Base-by-base conservation (phyloP, 2,888 invertebrate genomes). In the Tinea trinotella region DNA sequence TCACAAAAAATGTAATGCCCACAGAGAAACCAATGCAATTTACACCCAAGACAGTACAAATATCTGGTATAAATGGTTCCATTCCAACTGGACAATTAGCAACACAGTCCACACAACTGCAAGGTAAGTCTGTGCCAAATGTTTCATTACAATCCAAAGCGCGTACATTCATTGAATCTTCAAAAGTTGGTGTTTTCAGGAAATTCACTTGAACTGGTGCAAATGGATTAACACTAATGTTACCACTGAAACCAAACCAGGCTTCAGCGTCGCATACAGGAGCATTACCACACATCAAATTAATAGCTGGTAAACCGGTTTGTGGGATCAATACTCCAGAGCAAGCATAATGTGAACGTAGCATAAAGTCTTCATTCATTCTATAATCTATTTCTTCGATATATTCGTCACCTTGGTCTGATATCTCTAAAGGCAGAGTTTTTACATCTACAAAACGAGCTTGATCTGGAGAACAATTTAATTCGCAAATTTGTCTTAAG, bases 401-500 rank as follows among this genome's bases (percentile, higher is more conserved):
- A 61, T 84, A 90, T 0, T 19, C 15, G n/a, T 50, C 18, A 13
- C 6, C 12, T 34, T 18, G 35, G 18, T 30, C 30, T n/a, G n/a
- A n/a, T n/a, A n/a, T n/a, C n/a, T n/a, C n/a, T 9, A 20, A n/a
- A 15, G 4, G 49, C 9, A 9, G 9, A 35, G 13, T 13, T 3
- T 50, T 19, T 1, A 77, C 67, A n/a, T 72, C 69, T 1, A 81
- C 54, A 55, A 76, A 85, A 3, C 69, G 64, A 15, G 88, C 87
- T 62, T 97, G 96, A 49, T 91, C 85, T 0, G 92, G 89, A 1
- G 90, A 87, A 72, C 98, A 98, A 3, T 93, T 92, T 74, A 94
- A 88, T 60, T 92, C 89, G 68, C 98, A 98, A 60, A 94, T 91
- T 36, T 92, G 88, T 48, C 89, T 84, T 6, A 90, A 87, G 62